Base-by-base conservation (phyloP, 2,113 vertebrate species). In the Thryonomys swinderianus region DNA sequence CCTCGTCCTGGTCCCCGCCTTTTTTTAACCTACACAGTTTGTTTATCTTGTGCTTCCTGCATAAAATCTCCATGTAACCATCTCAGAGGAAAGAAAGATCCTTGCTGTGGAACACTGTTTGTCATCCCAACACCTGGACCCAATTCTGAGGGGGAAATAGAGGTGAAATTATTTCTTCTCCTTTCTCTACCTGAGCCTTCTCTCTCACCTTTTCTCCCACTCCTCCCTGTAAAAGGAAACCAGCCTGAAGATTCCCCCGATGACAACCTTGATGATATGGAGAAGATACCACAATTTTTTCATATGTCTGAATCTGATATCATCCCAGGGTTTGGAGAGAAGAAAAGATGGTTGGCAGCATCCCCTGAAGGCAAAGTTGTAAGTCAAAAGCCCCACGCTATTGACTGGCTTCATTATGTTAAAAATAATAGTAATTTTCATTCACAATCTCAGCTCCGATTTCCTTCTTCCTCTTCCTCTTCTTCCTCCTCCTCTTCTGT, bases 1-100 rank as follows among this genome's bases (percentile, higher is more conserved):
- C 97, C 97, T 94, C 82, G 0, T 45, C 97, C 97, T 81, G 97
- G 97, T 25, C 97, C 97, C 16, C 96, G 95, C 14, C 91, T 98
- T 67, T 97, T 95, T n/a, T 91, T 86, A 78, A 85, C 40, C 32
- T 98, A 97, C 5, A 13, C 82, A 6, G 96, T 96, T 87, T 98
- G 97, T 45, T 96, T 98, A 82, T 42, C 85, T 18, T 98, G 97
- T 90, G 96, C 96, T 87, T 96, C 96, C 64, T 95, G 88, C 83
- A 61, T 98, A 86, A 96, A 95, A 80, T 69, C 86, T 95, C 94
- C 92, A 0, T 98, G 97, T 61, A 62, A n/a, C 57, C 97, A 97
- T 82, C 83, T 96, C 17, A 88, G 40, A 79, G 94, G 97, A 94
- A 97, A 76, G 67, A 97, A 91, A 79, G 96, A 97, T 57, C 97